Conservation (phyloP, 2,113 vertebrate genomes). For the Meleagris gallopavo region DNA sequence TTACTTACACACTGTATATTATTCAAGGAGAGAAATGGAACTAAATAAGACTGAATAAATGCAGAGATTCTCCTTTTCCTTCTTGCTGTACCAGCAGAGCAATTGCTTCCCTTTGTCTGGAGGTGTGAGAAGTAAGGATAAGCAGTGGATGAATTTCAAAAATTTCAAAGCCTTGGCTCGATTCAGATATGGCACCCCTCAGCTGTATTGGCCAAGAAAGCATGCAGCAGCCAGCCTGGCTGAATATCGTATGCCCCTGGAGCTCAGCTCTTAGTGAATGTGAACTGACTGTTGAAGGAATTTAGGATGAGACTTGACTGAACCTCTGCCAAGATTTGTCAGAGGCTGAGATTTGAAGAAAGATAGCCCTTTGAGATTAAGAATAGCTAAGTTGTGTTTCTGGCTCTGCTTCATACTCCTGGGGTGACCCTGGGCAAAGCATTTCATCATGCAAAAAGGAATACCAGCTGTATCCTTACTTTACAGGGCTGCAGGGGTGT, state of each 20-base stretch:
- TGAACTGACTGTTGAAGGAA: conserved; percentile 55
- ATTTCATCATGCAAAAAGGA: conserved; percentile 65
- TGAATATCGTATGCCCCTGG: conserved; percentile 33
- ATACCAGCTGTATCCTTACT: conserved; percentile 48
- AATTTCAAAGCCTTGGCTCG: conserved; percentile 63
- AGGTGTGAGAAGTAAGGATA: conserved; percentile 58
- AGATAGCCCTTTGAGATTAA: conserved; percentile 55
- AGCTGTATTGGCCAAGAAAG: conserved; percentile 53
- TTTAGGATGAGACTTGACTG: conserved; percentile 58
- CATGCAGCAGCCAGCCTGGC: conserved; percentile 53
- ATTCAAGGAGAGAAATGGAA: conserved; percentile 1
- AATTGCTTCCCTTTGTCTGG: conserved; percentile 56
- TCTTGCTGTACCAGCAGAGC: conserved; percentile 35
- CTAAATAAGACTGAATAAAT: conserved; percentile 35
- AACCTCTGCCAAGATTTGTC: conserved; percentile 58
- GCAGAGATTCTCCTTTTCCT: conserved; percentile 12
- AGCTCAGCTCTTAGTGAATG: conserved; percentile 50
- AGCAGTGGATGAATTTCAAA: conserved; percentile 62
- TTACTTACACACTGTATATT: conserved; percentile 34
- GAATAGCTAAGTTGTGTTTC: conserved; percentile 21
- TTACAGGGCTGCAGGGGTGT: conserved; percentile 36
- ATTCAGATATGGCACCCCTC: conserved; percentile 39
- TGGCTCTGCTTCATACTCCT: conserved; percentile 46
- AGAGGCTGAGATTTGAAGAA: conserved; percentile 46
- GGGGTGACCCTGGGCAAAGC: conserved; percentile 47